These are phyloP conservation scores for Cataglyphis albicans DNA, from an alignment of 2,888 invertebrate genomes.

Conservation along the genomic window DNA sequence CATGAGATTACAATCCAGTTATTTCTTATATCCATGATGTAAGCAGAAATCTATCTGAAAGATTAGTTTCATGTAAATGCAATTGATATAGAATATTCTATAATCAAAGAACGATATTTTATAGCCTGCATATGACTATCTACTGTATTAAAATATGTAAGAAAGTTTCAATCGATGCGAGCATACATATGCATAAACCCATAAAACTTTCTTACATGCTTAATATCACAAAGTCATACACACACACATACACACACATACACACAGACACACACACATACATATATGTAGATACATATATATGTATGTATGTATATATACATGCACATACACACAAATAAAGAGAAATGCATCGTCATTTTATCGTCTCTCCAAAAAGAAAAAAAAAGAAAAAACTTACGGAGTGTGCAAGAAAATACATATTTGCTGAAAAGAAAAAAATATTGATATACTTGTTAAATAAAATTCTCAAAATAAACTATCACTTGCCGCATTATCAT, in stretches of 20 bases:
- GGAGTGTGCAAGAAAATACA: not conserved
- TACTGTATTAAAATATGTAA: constrained; percentile 64
- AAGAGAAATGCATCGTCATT: constrained; percentile 63
- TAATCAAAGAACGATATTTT: not conserved
- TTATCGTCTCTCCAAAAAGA: constrained; percentile 23
- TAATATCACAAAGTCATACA: constrained; percentile 7
- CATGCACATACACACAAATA: constrained; percentile 30
- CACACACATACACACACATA: not conserved
- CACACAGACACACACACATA: too few relatives aligned
- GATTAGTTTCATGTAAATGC: constrained; percentile 64
- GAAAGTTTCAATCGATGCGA: constrained; percentile 50
- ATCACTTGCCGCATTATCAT: not conserved
- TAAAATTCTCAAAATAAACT: constrained; percentile 36
- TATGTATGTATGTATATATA: constrained; percentile 3
- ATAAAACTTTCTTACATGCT: constrained; percentile 1
- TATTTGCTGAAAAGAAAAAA: not conserved
- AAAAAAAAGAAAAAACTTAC: not conserved
- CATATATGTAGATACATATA: not conserved
- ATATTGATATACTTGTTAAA: not conserved
- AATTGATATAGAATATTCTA: constrained; percentile 46
- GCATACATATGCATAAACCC: not conserved
- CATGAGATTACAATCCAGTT: not conserved
- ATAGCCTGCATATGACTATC: constrained; percentile 43
- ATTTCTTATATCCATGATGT: constrained; percentile 25
- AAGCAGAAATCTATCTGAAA: constrained; percentile 59